These are phyloP conservation scores for Drosophila orosa DNA, from an alignment of 1,140 invertebrate species.

Conservation along the genomic window DNA sequence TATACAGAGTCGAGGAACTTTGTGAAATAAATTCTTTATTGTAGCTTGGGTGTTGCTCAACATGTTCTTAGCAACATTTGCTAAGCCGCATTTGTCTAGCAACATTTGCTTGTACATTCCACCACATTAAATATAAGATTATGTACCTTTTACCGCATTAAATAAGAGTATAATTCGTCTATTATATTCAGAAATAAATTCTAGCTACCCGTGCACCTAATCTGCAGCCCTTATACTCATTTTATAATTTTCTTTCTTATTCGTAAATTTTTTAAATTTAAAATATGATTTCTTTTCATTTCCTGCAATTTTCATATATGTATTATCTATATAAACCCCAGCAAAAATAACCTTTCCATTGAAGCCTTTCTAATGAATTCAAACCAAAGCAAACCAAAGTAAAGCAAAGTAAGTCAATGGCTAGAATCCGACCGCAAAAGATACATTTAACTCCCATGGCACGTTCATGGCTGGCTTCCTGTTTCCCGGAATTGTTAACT, in stretches of 20 bases:
- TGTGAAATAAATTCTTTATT: neutral
- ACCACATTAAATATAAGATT: neutral
- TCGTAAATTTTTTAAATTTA: neutral
- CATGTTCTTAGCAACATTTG: neutral
- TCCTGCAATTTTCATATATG: neutral
- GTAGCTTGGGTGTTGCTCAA: neutral
- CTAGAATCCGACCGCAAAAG: conserved; percentile 12
- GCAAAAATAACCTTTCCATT: conserved; percentile 1
- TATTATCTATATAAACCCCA: neutral
- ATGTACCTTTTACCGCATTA: neutral
- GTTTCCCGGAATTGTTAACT: conserved; percentile 28
- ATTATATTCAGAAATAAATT: neutral
- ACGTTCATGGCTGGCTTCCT: conserved; percentile 26
- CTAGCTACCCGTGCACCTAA: no score
- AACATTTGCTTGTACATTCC: neutral
- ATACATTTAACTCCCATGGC: conserved; percentile 12
- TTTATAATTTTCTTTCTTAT: neutral
- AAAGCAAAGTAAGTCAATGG: neutral
- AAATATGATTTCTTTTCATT: neutral
- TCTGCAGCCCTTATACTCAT: no score
- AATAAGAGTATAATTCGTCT: neutral
- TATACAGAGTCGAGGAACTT: no score
- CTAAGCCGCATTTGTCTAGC: neutral
- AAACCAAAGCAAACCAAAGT: neutral
- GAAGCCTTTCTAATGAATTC: conserved; percentile 11